Evolutionary conservation across 2,888 invertebrate genomes (phyloP), one percentile per base, ranked within the genome.

Genomic region (Oscheius sp.): DNA sequence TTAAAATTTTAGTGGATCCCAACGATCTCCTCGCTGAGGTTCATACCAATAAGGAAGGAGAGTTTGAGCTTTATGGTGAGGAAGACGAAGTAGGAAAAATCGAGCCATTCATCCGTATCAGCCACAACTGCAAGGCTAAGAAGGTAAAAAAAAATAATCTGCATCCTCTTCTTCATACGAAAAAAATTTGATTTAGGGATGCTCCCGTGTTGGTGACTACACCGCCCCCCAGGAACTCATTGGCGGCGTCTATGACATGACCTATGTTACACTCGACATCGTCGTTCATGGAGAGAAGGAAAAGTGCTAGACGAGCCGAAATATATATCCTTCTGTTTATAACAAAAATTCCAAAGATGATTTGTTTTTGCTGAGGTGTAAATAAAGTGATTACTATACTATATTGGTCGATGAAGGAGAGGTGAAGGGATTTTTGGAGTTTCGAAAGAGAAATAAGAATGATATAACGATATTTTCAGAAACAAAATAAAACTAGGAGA

Each of bases 241-340:
- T 68, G 78, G 74, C 44, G 74, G 72, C 62, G 63, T 59, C 59
- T 78, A 78, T 65, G 74, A 76, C 67, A 78, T 78, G 78, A 78
- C 76, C 68, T 78, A 77, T 57, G 71, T 78, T 54, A 75, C 76
- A 36, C 67, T 78, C 36, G 78, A 78, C 70, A 78, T 78, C 51
- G 73, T 73, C 65, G 78, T 78, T n/a, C 78, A 76, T 61, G 75
- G 75, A 33, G 78, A 78, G 71, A 77, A 74, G 74, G 78, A 78
- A 62, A 75, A 77, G 68, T 78, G 78, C 75, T 74, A 70, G 12
- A 41, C 12, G 14, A 12, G 4, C 5, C 3, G 2, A 3, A 41
- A 6, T 17, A 41, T 41, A 12, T 6, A 14, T 17, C 14, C 36
- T 36, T 9, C 36, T 9, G 14, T 36, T 9, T 17, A 41, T 17